Conservation (phyloP, 2,888 invertebrate species). For the Linyphia triangularis region DNA sequence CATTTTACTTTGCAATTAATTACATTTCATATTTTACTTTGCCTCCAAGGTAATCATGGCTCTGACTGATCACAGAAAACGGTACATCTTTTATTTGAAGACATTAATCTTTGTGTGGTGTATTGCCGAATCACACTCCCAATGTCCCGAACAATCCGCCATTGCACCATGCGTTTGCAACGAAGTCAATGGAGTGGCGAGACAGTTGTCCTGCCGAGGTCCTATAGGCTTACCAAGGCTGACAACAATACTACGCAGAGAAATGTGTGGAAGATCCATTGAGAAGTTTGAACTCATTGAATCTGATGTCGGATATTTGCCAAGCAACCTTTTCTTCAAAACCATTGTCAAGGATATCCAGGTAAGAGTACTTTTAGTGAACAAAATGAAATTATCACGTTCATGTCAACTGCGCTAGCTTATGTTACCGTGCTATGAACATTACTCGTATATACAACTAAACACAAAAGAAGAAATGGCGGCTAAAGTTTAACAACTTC, state of each 20-base stretch:
- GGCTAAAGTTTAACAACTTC: too few relatives aligned
- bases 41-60: too few relatives aligned
- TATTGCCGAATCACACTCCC: not conserved
- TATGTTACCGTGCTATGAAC: too few relatives aligned
- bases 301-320: slow-evolving; percentile 40
- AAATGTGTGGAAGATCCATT: slow-evolving; percentile 31
- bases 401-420: too few relatives aligned
- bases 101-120: not conserved
- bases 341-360: slow-evolving; percentile 46
- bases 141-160: slow-evolving; percentile 9
- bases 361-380: slow-evolving; percentile 13
- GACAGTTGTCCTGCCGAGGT: slow-evolving; percentile 12
- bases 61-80: too few relatives aligned
- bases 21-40: too few relatives aligned
- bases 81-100: not conserved
- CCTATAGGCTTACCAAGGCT: slow-evolving; percentile 17
- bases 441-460: too few relatives aligned
- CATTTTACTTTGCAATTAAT: too few relatives aligned
- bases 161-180: slow-evolving; percentile 34
- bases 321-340: slow-evolving; percentile 60
- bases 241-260: slow-evolving; percentile 8
- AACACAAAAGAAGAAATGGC: too few relatives aligned
- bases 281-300: slow-evolving; percentile 25
- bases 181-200: not conserved
- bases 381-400: too few relatives aligned